Percentiles rank a stretch among this genome's conserved stretches.
These are phyloP conservation scores for Holcopasites calliopsidis DNA, from an alignment of 1,140 invertebrate species.

Conservation along the genomic window DNA sequence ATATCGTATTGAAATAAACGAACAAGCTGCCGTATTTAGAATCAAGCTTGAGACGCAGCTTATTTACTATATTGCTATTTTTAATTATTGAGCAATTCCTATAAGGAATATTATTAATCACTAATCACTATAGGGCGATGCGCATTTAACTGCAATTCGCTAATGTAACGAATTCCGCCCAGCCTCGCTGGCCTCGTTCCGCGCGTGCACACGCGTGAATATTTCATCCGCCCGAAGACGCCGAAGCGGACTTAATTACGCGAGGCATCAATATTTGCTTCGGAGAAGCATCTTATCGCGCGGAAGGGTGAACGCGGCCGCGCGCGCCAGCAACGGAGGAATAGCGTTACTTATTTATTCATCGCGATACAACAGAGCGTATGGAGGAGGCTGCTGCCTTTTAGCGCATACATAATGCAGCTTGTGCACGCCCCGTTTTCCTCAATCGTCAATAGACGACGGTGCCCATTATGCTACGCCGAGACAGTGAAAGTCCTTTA, in stretches of 20 bases:
- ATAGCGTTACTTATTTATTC: conserved; percentile 38
- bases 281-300: neutral
- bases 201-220: neutral
- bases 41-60: no score
- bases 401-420: conserved; percentile 34
- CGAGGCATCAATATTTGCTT: conserved; percentile 10
- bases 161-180: no score
- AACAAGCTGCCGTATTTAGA: no score
- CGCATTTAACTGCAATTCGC: no score
- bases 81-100: no score
- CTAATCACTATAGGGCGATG: no score
- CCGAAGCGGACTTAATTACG: neutral
- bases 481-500: conserved; percentile 26
- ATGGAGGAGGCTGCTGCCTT: conserved; percentile 5
- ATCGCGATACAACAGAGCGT: neutral
- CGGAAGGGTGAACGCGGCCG: neutral
- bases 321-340: neutral
- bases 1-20: no score
- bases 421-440: conserved; percentile 16
- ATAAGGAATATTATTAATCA: no score
- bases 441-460: conserved; percentile 36
- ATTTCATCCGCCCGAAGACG: neutral
- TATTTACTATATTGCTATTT: no score
- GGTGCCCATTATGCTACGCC: conserved; percentile 1
- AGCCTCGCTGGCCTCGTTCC: neutral